These are phyloP conservation scores for Lamprologus tigripictilis DNA, from an alignment of 2,113 vertebrate genomes.

Conservation along the genomic window DNA sequence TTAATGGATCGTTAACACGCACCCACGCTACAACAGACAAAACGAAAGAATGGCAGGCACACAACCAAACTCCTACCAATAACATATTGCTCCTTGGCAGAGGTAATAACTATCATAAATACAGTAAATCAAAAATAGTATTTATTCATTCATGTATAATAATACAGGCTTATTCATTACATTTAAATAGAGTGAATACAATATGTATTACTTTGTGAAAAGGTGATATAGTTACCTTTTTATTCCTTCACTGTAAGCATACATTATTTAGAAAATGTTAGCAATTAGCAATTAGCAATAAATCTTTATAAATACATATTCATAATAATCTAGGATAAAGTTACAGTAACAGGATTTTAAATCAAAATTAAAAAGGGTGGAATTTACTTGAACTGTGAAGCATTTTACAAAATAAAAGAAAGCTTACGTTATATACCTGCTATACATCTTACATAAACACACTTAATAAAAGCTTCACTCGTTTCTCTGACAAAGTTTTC, in stretches of 20 bases:
- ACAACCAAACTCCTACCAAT: neutral
- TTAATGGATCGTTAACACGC: neutral
- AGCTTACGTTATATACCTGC: neutral
- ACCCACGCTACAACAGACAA: neutral
- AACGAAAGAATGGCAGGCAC: neutral
- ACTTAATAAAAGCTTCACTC: neutral
- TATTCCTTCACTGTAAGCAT: neutral
- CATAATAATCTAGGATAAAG: neutral
- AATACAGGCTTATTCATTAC: neutral
- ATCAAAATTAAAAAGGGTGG: neutral
- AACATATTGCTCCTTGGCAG: neutral
- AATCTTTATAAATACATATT: slow-evolving; percentile 29
- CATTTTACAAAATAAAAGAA: neutral
- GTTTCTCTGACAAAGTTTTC: neutral
- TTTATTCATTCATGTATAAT: neutral
- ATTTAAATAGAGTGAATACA: slow-evolving; percentile 2
- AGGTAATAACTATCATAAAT: neutral
- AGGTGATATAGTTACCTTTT: neutral
- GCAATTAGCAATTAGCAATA: neutral
- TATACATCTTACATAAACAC: neutral
- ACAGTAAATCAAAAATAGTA: neutral
- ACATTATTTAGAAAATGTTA: neutral
- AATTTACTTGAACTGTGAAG: neutral
- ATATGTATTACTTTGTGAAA: slow-evolving; percentile 12
- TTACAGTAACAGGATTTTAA: neutral